phyloP scores from a whole-genome alignment of 2,113 vertebrate genomes.

The Passer domesticus region DNA sequence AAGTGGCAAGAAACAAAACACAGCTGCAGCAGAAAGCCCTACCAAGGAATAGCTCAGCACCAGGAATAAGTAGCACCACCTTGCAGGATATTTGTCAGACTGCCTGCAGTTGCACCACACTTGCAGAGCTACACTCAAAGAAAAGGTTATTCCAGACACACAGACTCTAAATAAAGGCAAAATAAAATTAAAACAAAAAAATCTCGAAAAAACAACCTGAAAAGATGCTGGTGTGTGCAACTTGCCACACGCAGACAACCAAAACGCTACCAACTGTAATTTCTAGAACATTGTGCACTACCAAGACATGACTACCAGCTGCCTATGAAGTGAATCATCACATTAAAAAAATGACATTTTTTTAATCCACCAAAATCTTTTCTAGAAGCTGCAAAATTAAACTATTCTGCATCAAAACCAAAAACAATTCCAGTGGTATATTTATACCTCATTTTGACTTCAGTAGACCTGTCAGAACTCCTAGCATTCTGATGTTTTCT shows the following conservation, averaged over 20 bases:
- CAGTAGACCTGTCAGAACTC: neutral
- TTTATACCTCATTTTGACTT: neutral
- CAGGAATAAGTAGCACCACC: neutral
- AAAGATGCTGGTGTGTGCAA: neutral
- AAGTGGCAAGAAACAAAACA: slow-evolving; percentile 45
- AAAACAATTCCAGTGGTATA: neutral
- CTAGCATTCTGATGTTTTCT: neutral
- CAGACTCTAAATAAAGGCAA: neutral
- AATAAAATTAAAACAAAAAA: neutral
- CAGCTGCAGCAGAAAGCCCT: slow-evolving; percentile 21
- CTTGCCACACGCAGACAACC: neutral
- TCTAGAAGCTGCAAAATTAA: slow-evolving; percentile 23
- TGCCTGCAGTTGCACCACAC: neutral
- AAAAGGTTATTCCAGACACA: neutral
- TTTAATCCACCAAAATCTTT: neutral
- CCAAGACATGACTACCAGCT: slow-evolving; percentile 43
- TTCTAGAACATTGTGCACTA: slow-evolving; percentile 53
- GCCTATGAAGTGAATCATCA: slow-evolving; percentile 54
- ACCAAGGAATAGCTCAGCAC: neutral
- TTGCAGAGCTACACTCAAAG: neutral
- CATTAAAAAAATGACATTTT: neutral
- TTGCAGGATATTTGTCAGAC: neutral
- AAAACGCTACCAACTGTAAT: slow-evolving; percentile 17
- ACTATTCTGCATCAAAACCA: neutral
- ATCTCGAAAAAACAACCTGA: neutral